Conservation (phyloP, 2,888 invertebrate species). For the Epinotia ramella region DNA sequence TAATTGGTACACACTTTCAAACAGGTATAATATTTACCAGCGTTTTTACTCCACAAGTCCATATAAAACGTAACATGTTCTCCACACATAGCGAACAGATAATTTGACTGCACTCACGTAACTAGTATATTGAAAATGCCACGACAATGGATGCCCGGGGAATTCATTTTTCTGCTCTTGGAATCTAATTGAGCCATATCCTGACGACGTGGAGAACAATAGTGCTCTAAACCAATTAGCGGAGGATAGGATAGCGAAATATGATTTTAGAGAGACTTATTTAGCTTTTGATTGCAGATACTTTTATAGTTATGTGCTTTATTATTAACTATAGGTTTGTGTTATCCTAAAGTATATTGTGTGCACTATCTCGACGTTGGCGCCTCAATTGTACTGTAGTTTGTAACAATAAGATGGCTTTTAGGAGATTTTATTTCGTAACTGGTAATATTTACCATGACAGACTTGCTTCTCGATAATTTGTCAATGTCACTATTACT, state of each 20-base stretch:
- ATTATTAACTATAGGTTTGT: too few relatives aligned
- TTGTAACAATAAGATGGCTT: too few relatives aligned
- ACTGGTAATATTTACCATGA: too few relatives aligned
- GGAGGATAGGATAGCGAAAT: neutral
- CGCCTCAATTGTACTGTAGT: too few relatives aligned
- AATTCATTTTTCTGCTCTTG: constrained; percentile 44
- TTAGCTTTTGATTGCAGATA: neutral
- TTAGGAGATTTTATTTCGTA: too few relatives aligned
- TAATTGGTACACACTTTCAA: too few relatives aligned
- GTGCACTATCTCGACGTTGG: too few relatives aligned
- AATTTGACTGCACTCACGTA: constrained; percentile 36
- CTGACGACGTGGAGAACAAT: constrained; percentile 24
- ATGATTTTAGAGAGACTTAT: neutral
- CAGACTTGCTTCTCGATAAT: too few relatives aligned
- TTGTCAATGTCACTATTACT: too few relatives aligned
- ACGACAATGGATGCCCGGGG: constrained; percentile 42
- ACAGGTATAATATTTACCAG: neutral
- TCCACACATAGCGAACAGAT: neutral
- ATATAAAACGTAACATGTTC: neutral
- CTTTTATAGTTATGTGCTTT: too few relatives aligned
- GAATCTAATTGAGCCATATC: constrained; percentile 47
- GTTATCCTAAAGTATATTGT: too few relatives aligned
- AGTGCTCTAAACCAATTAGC: constrained; percentile 15
- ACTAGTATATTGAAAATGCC: constrained; percentile 44
- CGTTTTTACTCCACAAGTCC: neutral